These are phyloP conservation scores for Nymphalis io DNA, from an alignment of 1,140 invertebrate species.

Conservation along the genomic window DNA sequence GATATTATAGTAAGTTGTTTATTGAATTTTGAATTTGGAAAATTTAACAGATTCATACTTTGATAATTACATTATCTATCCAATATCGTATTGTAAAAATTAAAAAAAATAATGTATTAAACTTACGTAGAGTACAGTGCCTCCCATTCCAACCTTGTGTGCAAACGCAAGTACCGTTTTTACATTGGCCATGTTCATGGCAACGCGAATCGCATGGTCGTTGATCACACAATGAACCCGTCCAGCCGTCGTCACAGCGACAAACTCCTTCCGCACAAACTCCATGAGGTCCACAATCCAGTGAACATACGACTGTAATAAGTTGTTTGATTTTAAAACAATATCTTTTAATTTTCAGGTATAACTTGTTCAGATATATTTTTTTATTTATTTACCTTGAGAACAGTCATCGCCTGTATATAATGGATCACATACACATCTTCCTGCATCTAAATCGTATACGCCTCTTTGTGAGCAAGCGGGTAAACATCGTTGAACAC, in stretches of 20 bases:
- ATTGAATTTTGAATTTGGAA: neutral
- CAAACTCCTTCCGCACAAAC: conserved; percentile 94
- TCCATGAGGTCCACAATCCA: conserved; percentile 95
- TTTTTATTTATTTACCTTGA: conserved; percentile 83
- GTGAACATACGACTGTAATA: conserved; percentile 89
- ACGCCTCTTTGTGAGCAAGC: conserved; percentile 94
- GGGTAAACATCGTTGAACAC: conserved; percentile 93
- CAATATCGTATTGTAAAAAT: neutral
- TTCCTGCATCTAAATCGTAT: conserved; percentile 92
- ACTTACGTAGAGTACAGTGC: conserved; percentile 96
- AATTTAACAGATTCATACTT: too few relatives aligned
- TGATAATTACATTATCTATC: too few relatives aligned
- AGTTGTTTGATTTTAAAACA: neutral
- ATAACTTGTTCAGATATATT: neutral
- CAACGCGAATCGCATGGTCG: conserved; percentile 94
- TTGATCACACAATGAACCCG: conserved; percentile 93
- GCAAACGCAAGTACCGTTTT: conserved; percentile 98
- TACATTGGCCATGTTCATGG: conserved; percentile 96
- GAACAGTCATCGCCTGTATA: conserved; percentile 95
- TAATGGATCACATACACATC: conserved; percentile 93
- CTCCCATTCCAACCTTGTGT: conserved; percentile 98
- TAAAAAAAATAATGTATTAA: neutral
- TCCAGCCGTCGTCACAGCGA: conserved; percentile 95
- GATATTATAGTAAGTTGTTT: conserved; percentile 16
- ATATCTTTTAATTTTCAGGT: neutral